These are phyloP conservation scores for Loris lydekkerianus DNA, from an alignment of 2,797 vertebrate species.

Conservation along the genomic window DNA sequence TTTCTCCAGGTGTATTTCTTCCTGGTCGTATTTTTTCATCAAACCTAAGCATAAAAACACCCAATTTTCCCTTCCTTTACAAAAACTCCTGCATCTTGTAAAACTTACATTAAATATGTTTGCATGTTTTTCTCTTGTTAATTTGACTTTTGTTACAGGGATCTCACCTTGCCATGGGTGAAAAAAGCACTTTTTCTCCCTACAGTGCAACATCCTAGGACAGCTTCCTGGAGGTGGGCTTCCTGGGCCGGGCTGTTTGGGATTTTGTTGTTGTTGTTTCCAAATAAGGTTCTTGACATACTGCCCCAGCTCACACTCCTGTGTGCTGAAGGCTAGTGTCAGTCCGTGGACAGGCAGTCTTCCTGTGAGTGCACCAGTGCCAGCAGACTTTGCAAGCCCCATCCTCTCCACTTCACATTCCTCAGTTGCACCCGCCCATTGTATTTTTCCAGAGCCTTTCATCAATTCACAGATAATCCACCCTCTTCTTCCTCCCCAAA, in stretches of 20 bases:
- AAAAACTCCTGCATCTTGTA: neutral
- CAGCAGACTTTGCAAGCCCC: neutral
- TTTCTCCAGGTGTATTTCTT: neutral
- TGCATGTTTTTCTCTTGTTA: neutral
- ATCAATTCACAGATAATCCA: neutral
- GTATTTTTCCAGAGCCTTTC: neutral
- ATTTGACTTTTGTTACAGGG: neutral
- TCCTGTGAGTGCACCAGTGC: fast-evolving
- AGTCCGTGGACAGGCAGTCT: fast-evolving
- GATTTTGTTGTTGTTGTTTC: neutral
- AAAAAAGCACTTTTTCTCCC: neutral
- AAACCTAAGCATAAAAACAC: neutral
- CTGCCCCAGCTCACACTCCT: fast-evolving
- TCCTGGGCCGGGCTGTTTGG: neutral
- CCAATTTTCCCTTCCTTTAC: neutral
- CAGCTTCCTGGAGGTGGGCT: neutral
- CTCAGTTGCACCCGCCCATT: neutral
- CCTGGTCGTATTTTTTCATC: neutral
- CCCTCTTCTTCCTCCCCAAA: neutral
- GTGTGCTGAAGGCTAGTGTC: fast-evolving
- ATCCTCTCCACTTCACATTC: neutral
- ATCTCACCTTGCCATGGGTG: neutral
- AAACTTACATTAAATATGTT: neutral
- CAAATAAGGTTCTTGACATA: neutral
- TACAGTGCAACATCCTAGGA: neutral